Conservation (phyloP, 2,888 invertebrate genomes). For the Drosophila cognata region DNA sequence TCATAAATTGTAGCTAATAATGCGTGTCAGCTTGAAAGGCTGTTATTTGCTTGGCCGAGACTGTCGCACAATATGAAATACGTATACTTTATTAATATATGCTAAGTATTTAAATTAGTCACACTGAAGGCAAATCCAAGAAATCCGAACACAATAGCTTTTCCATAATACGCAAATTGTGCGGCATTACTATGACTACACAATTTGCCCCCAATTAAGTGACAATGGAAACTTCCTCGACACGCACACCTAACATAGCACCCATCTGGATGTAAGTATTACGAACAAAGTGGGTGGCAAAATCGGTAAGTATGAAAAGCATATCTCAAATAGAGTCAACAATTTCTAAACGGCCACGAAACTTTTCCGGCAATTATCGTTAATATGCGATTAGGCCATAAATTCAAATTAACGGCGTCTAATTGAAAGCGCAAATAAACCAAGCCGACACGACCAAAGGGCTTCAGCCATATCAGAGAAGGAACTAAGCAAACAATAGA, state of each 20-base stretch:
- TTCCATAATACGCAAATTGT: constrained; percentile 36
- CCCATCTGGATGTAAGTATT: neutral
- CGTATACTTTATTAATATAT: neutral
- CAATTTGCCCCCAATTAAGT: constrained; percentile 64
- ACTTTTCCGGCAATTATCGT: constrained; percentile 27
- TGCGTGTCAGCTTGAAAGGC: constrained; percentile 8
- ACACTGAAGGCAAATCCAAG: constrained; percentile 25
- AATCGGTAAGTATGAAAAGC: constrained; percentile 13
- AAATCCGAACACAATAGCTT: constrained; percentile 46
- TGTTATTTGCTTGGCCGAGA: constrained; percentile 20
- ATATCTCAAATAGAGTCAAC: constrained; percentile 30
- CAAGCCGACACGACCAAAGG: constrained; percentile 22
- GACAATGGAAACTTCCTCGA: constrained; percentile 62
- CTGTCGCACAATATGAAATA: constrained; percentile 15
- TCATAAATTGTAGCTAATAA: constrained; percentile 11
- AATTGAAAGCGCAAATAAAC: constrained; percentile 41
- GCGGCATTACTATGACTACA: constrained; percentile 22
- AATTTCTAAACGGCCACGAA: constrained; percentile 28
- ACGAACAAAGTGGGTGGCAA: constrained; percentile 15
- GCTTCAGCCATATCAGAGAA: constrained; percentile 11
- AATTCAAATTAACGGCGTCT: constrained; percentile 41
- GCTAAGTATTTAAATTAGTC: constrained; percentile 3
- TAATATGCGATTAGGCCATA: constrained; percentile 44
- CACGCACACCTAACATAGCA: constrained; percentile 41
- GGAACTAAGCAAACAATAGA: constrained; percentile 10